A percentile compares a stretch with the other conserved stretches of the same genome.
Conservation (phyloP, 1,140 invertebrate species). For the Brachionus manjavacas region DNA sequence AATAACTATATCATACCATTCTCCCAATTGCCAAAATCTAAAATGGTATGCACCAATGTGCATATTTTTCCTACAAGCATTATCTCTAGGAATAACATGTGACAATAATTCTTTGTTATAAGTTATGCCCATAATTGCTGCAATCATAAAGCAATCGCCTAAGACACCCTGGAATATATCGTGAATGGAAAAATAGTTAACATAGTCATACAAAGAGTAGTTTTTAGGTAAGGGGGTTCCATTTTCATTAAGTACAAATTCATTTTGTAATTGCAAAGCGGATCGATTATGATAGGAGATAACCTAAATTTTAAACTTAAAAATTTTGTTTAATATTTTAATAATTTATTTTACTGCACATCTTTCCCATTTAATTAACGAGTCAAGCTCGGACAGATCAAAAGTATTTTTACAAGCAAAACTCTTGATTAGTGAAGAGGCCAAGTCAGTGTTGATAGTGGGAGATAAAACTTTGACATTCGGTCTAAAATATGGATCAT, state of each 20-base stretch:
- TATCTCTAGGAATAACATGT: slow-evolving; percentile 28
- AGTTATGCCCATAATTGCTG: slow-evolving; percentile 32
- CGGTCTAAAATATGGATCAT: neutral
- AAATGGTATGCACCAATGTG: slow-evolving; percentile 61
- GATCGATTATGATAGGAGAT: slow-evolving; percentile 5
- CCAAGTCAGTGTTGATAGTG: neutral
- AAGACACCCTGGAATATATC: slow-evolving; percentile 36
- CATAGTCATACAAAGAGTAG: slow-evolving; percentile 7
- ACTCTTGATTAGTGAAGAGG: neutral
- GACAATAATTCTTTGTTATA: slow-evolving; percentile 24
- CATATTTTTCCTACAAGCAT: slow-evolving; percentile 24
- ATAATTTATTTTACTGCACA: neutral
- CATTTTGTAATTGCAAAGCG: neutral
- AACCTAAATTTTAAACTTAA: neutral
- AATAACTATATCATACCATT: slow-evolving; percentile 70
- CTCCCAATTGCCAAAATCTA: slow-evolving; percentile 71
- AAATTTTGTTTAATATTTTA: neutral
- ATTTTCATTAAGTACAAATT: slow-evolving; percentile 29
- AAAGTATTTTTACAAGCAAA: slow-evolving; percentile 6
- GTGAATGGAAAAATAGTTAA: slow-evolving; percentile 39
- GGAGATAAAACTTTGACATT: neutral
- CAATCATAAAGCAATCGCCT: slow-evolving; percentile 39
- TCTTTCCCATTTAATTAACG: neutral
- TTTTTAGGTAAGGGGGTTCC: slow-evolving; percentile 3
- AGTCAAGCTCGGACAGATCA: neutral